These are phyloP conservation scores for Scaeva pyrastri DNA, from an alignment of 2,888 invertebrate genomes.

Conservation along the genomic window DNA sequence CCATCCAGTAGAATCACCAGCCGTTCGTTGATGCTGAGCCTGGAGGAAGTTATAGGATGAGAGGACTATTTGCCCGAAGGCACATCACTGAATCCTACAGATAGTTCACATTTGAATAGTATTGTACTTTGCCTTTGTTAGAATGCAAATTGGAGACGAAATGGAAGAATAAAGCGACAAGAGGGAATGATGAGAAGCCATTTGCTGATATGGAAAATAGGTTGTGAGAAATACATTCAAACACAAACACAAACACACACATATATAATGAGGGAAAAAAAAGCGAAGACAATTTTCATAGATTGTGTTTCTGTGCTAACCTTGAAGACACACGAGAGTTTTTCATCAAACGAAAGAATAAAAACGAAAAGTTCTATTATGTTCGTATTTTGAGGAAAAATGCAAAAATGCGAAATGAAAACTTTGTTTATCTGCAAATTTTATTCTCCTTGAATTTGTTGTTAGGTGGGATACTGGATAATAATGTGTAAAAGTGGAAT, in stretches of 20 bases:
- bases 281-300: slow-evolving; percentile 40
- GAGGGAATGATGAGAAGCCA: slow-evolving; percentile 26
- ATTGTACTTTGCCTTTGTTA: slow-evolving; percentile 44
- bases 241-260: background rate
- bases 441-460: slow-evolving; percentile 19
- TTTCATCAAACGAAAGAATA: slow-evolving; percentile 1
- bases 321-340: slow-evolving; percentile 6
- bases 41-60: background rate
- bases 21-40: background rate
- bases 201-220: slow-evolving; percentile 28
- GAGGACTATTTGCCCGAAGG: slow-evolving; percentile 34
- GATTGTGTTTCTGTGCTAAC: slow-evolving; percentile 35
- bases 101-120: slow-evolving; percentile 65
- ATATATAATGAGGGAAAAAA: slow-evolving; percentile 4
- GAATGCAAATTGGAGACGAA: slow-evolving; percentile 38
- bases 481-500: background rate
- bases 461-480: background rate
- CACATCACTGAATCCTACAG: slow-evolving; percentile 39
- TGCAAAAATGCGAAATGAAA: slow-evolving; percentile 18
- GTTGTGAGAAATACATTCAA: background rate
- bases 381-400: background rate
- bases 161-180: slow-evolving; percentile 12
- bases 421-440: slow-evolving; percentile 54
- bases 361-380: slow-evolving; percentile 7
- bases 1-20: background rate